phyloP scores from a whole-genome alignment of 2,113 vertebrate genomes.

The Leucoraja erinaceus region DNA sequence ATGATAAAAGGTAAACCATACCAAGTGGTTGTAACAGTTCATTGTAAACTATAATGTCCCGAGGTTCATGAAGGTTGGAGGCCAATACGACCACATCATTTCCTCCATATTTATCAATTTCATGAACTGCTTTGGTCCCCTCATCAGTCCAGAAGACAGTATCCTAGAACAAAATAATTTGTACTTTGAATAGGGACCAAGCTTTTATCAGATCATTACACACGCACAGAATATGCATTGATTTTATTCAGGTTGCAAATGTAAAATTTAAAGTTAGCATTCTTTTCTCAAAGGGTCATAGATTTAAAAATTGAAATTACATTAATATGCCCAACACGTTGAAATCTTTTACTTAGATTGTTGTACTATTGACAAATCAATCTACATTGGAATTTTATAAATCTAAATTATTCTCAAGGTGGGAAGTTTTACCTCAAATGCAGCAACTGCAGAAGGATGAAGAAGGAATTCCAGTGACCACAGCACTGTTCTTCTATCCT shows the following conservation, averaged over 20 bases:
- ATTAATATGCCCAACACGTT: too few relatives aligned
- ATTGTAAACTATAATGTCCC: neutral
- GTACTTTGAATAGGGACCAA: neutral
- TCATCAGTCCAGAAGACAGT: constrained; percentile 17
- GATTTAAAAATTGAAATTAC: too few relatives aligned
- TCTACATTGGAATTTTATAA: too few relatives aligned
- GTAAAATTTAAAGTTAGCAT: neutral
- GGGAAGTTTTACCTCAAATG: constrained; percentile 7
- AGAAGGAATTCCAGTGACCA: neutral
- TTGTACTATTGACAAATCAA: too few relatives aligned
- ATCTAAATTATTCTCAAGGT: neutral
- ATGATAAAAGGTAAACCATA: neutral
- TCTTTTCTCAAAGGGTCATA: neutral
- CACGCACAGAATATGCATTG: neutral
- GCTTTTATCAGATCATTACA: neutral
- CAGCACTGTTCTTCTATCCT: constrained; percentile 34
- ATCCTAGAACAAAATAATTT: constrained; percentile 16
- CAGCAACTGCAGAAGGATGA: constrained; percentile 21
- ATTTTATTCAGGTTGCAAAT: neutral
- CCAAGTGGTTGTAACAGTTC: neutral
- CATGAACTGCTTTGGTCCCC: neutral
- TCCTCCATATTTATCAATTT: neutral
- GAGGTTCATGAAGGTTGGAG: neutral
- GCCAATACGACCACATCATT: neutral
- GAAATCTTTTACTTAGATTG: too few relatives aligned